phyloP scores from a whole-genome alignment of 1,140 invertebrate species.

The Meloidogyne hapla region DNA sequence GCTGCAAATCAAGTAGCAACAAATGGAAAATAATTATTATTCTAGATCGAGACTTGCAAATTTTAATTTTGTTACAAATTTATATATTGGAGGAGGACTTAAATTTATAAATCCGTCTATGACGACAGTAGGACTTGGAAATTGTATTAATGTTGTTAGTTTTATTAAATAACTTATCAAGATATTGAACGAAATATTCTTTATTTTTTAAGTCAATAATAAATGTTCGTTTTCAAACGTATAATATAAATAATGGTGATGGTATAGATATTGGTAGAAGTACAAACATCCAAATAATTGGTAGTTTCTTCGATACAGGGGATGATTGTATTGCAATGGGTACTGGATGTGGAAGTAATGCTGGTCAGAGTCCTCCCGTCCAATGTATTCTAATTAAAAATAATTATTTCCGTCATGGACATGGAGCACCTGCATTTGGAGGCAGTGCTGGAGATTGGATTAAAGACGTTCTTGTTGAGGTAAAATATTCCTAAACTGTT shows the following conservation, averaged over 20 bases:
- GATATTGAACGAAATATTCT: not conserved
- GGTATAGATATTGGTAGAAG: slow-evolving; percentile 11
- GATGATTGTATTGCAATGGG: slow-evolving; percentile 9
- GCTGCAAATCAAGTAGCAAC: slow-evolving; percentile 3
- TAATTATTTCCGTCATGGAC: slow-evolving; percentile 18
- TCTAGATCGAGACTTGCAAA: not conserved
- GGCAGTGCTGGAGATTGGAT: not conserved
- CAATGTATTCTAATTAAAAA: not conserved
- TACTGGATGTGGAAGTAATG: slow-evolving; percentile 1
- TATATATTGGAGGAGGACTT: not conserved
- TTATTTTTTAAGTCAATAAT: slow-evolving; percentile 1
- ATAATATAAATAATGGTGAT: slow-evolving; percentile 17
- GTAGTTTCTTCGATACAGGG: slow-evolving; percentile 10
- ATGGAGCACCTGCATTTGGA: slow-evolving; percentile 4
- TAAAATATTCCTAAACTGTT: not conserved
- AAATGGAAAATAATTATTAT: not conserved
- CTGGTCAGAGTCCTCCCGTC: not conserved
- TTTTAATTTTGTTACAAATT: slow-evolving; percentile 3
- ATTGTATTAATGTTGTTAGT: not conserved
- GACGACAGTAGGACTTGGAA: not conserved
- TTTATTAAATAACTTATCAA: too few relatives aligned
- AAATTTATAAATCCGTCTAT: not conserved
- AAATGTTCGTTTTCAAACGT: not conserved
- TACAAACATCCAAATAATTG: not conserved
- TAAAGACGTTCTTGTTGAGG: slow-evolving; percentile 5